Base-by-base conservation (phyloP, 2,888 invertebrate genomes). In the Napeogenes sylphis region DNA sequence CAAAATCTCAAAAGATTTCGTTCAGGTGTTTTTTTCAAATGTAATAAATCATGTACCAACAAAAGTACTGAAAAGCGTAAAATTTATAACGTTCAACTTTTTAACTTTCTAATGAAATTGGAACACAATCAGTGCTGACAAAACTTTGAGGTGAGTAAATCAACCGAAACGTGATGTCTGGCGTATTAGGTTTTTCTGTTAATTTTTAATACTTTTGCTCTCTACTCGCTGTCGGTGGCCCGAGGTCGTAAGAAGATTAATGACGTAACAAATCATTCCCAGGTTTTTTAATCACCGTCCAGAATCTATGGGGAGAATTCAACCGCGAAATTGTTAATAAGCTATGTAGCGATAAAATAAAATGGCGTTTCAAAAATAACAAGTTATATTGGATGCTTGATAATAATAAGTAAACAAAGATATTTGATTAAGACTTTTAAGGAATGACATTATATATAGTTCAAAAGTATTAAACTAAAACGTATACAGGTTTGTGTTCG, bases 241-340 rank as follows among this genome's bases (percentile, higher is more conserved):
- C 63, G 55, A 58, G 51, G 58, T 56, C 62, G 55, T 66, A 67
- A 66, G 66, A 68, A 69, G 67, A 70, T 71, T 71, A 68, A 69
- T 68, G 67, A 64, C 62, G 57, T 61, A 63, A 68, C 66, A 70
- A 68, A 71, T 69, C 70, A 68, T 68, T 65, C 51, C 63, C 61
- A 42, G 62, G 57, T 67, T 69, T 67, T 68, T 61, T 63, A 62
- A 64, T 64, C 59, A 63, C 67, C 58, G 59, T 64, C 54, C 66
- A 55, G 60, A 64, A 64, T 69, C 63, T 64, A 51, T 60, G 55
- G 62, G 62, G 57, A 64, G 55, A 53, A 66, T 62, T 56, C 59
- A 58, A 70, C 65, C 68, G 62, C 61, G 62, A 69, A 69, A 68
- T 67, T 62, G 56, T 61, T 63, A 65, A 65, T 66, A 62, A 65